Evolutionary conservation across 2,797 vertebrate species (phyloP).

Genomic region (Lithobates pipiens): DNA sequence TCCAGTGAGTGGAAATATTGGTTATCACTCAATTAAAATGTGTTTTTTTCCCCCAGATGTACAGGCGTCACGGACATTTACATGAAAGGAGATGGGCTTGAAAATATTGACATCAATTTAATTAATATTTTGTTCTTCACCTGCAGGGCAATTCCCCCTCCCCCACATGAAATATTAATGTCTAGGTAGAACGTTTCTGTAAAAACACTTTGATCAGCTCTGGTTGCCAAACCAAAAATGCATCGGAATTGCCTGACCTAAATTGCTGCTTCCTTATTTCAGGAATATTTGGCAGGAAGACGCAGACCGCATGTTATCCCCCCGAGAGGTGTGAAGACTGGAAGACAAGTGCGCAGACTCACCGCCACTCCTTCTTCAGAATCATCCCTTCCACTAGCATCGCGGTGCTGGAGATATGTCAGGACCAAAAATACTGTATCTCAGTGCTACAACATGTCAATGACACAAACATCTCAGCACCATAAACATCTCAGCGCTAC

Average conservation of each 20-base stretch:
- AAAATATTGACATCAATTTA: slow-evolving; percentile 65
- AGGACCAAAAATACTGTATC: too few relatives aligned
- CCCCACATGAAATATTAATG: slow-evolving; percentile 62
- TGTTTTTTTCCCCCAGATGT: slow-evolving; percentile 22
- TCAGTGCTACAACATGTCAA: too few relatives aligned
- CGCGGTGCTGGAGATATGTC: too few relatives aligned
- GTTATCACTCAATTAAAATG: slow-evolving; percentile 51
- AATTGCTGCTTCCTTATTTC: slow-evolving; percentile 16
- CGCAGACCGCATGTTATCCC: too few relatives aligned
- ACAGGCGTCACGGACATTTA: slow-evolving; percentile 26
- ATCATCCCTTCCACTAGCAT: too few relatives aligned
- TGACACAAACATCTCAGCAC: too few relatives aligned
- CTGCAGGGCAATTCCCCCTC: slow-evolving; percentile 54
- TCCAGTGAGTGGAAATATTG: slow-evolving; percentile 16
- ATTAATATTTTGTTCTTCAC: slow-evolving; percentile 62
- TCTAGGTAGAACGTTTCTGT: slow-evolving; percentile 17
- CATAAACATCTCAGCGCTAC: too few relatives aligned
- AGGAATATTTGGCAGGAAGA: slow-evolving; percentile 4
- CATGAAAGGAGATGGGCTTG: slow-evolving; percentile 58
- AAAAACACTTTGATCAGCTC: slow-evolving; percentile 36
- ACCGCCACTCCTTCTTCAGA: too few relatives aligned
- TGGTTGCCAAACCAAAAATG: not conserved
- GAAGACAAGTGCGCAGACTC: too few relatives aligned
- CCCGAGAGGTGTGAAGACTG: too few relatives aligned
- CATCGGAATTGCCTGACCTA: slow-evolving; percentile 24